phyloP scores from a whole-genome alignment of 2,797 vertebrate genomes.

The Tadarida brasiliensis region DNA sequence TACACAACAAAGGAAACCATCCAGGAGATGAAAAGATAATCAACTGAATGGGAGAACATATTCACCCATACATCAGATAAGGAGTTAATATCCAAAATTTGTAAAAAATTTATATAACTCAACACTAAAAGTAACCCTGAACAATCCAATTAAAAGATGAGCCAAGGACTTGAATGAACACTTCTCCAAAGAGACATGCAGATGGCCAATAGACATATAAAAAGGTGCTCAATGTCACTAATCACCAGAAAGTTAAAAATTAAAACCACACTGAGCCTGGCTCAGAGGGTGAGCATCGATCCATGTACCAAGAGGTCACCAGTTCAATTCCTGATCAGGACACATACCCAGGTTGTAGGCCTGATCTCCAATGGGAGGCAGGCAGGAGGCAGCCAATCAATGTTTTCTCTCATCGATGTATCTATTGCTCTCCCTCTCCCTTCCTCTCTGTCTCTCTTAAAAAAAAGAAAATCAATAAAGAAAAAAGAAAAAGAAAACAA shows the following conservation, averaged over 20 bases:
- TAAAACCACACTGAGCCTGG: not conserved
- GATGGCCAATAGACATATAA: not conserved
- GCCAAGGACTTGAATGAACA: not conserved
- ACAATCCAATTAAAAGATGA: not conserved
- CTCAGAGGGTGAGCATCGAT: too few relatives aligned
- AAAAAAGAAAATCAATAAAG: too few relatives aligned
- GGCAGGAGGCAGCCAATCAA: too few relatives aligned
- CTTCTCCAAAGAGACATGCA: not conserved
- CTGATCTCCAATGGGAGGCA: too few relatives aligned
- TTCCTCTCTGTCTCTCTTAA: too few relatives aligned
- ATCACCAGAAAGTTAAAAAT: not conserved
- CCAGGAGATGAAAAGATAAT: not conserved
- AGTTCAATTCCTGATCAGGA: too few relatives aligned
- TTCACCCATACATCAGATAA: not conserved
- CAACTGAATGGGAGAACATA: not conserved
- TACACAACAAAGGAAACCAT: not conserved
- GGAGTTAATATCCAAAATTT: not conserved
- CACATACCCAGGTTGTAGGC: too few relatives aligned
- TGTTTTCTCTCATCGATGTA: too few relatives aligned
- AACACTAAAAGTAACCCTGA: not conserved
- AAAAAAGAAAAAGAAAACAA: too few relatives aligned
- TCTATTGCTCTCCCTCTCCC: too few relatives aligned
- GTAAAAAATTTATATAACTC: not conserved
- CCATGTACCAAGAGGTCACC: too few relatives aligned
- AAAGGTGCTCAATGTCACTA: not conserved